A percentile compares a stretch with the other conserved stretches of the same genome.
These are phyloP conservation scores for Pterophyllum scalare DNA, from an alignment of 2,113 vertebrate genomes.

Conservation along the genomic window DNA sequence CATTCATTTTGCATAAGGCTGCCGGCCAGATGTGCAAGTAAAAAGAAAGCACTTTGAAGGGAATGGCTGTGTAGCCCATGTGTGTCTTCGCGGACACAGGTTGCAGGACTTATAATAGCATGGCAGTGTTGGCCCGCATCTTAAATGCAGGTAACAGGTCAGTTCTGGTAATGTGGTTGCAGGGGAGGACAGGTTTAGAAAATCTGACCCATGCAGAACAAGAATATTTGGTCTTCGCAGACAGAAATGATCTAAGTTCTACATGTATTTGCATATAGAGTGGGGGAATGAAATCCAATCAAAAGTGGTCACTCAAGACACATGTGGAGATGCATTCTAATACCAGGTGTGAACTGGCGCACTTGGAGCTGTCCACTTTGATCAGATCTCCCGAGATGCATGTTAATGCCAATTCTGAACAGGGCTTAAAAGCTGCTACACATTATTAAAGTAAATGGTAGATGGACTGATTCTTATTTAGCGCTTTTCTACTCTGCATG, in stretches of 20 bases:
- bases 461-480: no score
- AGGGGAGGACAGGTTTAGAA: neutral
- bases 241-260: neutral
- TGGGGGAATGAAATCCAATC: constrained; percentile 16
- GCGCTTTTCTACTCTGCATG: no score
- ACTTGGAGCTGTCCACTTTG: neutral
- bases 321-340: constrained; percentile 14
- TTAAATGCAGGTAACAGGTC: neutral
- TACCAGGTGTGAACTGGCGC: neutral
- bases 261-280: constrained; percentile 12
- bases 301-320: constrained; percentile 11
- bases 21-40: neutral
- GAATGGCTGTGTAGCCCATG: neutral
- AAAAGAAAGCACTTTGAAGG: constrained; percentile 2
- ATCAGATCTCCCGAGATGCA: neutral
- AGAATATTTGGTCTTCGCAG: neutral
- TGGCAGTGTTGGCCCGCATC: neutral
- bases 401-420: neutral
- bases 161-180: neutral
- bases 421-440: neutral
- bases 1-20: neutral
- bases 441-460: neutral
- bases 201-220: constrained; percentile 7
- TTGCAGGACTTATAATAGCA: constrained; percentile 1
- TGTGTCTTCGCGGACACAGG: neutral